Percentiles rank a stretch among this genome's conserved stretches.
phyloP scores from a whole-genome alignment of 1,140 invertebrate species.

The Magallana ariakensis region DNA sequence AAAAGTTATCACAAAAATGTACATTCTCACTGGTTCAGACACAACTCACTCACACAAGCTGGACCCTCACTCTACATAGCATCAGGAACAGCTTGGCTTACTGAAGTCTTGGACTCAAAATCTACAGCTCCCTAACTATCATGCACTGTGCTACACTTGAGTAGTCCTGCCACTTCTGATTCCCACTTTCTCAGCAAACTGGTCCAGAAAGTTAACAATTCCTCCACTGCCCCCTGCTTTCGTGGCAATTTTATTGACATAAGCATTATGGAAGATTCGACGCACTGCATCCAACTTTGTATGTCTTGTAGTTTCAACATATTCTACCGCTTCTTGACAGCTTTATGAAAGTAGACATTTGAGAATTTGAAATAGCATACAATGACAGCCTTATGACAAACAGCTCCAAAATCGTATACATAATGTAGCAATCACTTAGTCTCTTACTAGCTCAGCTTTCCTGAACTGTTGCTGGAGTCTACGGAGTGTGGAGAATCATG shows the following conservation, averaged over 20 bases:
- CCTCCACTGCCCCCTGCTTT: slow-evolving; percentile 79
- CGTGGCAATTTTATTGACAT: slow-evolving; percentile 82
- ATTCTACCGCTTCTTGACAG: slow-evolving; percentile 66
- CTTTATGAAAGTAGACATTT: slow-evolving; percentile 51
- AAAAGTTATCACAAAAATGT: neutral
- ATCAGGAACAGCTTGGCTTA: too few relatives aligned
- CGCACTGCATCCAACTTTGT: slow-evolving; percentile 82
- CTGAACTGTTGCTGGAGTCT: slow-evolving; percentile 52
- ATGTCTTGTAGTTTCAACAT: slow-evolving; percentile 78
- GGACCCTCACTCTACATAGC: too few relatives aligned
- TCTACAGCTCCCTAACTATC: too few relatives aligned
- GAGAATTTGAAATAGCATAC: neutral
- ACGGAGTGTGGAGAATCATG: slow-evolving; percentile 54
- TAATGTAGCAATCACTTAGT: too few relatives aligned
- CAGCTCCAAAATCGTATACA: too few relatives aligned
- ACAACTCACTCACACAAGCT: neutral
- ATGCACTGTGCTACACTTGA: neutral
- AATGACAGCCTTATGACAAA: neutral
- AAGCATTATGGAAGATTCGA: slow-evolving; percentile 82
- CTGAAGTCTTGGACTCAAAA: too few relatives aligned
- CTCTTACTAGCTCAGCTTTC: slow-evolving; percentile 62
- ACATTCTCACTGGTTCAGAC: neutral
- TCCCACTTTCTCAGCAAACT: slow-evolving; percentile 84
- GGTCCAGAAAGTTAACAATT: slow-evolving; percentile 81
- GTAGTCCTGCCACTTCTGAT: slow-evolving; percentile 52